Conservation (phyloP, 2,113 vertebrate species). For the Aleadryas rufinucha region DNA sequence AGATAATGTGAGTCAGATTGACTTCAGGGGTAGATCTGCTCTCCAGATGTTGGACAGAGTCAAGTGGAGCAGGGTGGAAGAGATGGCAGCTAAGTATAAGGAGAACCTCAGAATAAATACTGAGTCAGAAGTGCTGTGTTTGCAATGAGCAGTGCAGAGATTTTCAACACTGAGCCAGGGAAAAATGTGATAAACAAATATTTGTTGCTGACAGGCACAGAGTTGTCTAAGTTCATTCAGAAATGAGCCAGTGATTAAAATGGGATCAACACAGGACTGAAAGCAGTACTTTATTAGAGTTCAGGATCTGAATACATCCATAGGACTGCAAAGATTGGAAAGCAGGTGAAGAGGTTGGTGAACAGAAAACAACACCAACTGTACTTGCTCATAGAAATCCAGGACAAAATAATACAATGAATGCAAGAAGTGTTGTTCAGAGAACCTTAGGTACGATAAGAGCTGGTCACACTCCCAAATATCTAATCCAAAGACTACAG, state of each 20-base stretch:
- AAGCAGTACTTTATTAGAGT: background rate
- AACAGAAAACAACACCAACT: background rate
- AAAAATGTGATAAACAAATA: background rate
- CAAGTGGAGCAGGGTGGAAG: constrained; percentile 27
- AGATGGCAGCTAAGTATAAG: background rate
- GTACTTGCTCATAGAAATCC: background rate
- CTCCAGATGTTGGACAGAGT: constrained; percentile 57
- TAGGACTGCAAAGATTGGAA: background rate
- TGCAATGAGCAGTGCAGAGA: background rate
- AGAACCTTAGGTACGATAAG: rapidly evolving
- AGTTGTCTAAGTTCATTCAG: background rate
- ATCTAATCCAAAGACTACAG: background rate
- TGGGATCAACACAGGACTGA: background rate
- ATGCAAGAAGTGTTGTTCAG: background rate
- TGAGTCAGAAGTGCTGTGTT: background rate
- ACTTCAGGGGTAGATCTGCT: constrained; percentile 51
- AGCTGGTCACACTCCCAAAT: background rate
- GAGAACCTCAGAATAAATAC: background rate
- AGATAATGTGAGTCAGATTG: constrained; percentile 65
- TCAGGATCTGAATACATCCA: background rate
- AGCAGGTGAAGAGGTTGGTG: background rate
- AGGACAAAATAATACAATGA: background rate
- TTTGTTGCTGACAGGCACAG: background rate
- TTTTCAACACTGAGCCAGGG: background rate
- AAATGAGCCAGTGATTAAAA: background rate